Conservation (phyloP, 2,113 vertebrate species). For the Uria aalge region DNA sequence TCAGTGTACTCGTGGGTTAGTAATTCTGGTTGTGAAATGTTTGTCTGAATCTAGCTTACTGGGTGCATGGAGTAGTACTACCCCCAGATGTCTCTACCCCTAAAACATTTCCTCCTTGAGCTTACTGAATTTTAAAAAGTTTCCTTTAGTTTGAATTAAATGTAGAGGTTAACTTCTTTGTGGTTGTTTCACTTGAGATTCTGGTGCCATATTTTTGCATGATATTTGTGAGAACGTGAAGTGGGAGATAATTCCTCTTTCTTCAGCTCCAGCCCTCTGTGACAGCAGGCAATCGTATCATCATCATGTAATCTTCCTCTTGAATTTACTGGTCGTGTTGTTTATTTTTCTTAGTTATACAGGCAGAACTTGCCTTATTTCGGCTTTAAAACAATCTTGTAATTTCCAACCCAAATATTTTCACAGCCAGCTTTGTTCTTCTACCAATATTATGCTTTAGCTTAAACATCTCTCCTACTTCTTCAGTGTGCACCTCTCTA, state of each 20-base stretch:
- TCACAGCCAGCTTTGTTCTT: not conserved
- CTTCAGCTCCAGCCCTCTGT: not conserved
- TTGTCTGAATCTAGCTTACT: not conserved
- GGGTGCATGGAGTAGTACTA: not conserved
- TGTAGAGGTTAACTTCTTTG: not conserved
- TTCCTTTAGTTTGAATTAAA: not conserved
- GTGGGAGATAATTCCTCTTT: not conserved
- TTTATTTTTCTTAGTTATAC: not conserved
- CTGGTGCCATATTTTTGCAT: not conserved
- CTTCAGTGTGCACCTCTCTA: not conserved
- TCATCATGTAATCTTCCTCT: not conserved
- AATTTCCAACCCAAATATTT: not conserved
- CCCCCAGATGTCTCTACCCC: not conserved
- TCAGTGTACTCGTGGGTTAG: not conserved
- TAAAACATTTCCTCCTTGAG: not conserved
- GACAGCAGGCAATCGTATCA: not conserved
- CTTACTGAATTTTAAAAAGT: not conserved
- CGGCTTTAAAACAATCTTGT: not conserved
- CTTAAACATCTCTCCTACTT: not conserved
- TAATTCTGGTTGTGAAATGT: not conserved
- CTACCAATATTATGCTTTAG: not conserved
- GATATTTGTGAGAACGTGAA: not conserved
- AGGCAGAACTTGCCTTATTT: not conserved
- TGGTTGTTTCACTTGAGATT: not conserved
- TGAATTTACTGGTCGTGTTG: not conserved